A percentile compares a stretch with the other conserved stretches of the same genome.
Evolutionary conservation across 2,113 vertebrate genomes (phyloP).

Genomic region (Corynorhinus townsendii): DNA sequence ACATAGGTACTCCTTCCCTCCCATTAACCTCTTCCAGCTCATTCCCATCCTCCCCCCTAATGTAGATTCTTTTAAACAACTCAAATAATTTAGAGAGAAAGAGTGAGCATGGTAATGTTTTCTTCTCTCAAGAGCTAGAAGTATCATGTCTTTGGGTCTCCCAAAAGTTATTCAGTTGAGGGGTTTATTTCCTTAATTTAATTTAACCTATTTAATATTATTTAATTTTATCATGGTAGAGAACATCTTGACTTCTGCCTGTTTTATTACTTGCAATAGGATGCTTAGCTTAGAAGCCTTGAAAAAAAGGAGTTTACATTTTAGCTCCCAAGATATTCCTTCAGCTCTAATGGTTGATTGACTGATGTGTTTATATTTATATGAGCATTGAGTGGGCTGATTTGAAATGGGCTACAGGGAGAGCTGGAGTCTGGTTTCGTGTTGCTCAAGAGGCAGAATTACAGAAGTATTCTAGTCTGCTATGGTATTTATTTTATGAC

Average conservation of each 20-base stretch:
- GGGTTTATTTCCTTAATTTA: background rate
- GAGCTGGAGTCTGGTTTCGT: background rate
- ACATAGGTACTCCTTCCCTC: no score
- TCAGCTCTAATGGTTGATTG: background rate
- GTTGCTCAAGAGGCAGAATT: slow-evolving; percentile 5
- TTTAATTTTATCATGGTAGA: slow-evolving; percentile 8
- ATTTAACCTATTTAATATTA: background rate
- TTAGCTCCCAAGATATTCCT: slow-evolving; percentile 44
- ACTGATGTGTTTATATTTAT: background rate
- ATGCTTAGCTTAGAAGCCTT: background rate
- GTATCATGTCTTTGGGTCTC: slow-evolving; percentile 45
- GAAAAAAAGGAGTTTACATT: background rate
- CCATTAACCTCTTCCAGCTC: no score
- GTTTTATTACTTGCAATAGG: background rate
- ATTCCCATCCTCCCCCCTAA: slow-evolving; percentile 49
- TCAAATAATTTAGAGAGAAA: slow-evolving; percentile 66
- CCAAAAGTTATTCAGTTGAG: slow-evolving; percentile 37
- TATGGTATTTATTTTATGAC: slow-evolving; percentile 55
- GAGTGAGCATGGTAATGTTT: slow-evolving; percentile 47
- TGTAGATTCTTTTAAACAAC: slow-evolving; percentile 78
- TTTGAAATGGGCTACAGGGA: slow-evolving; percentile 13
- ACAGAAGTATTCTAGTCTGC: slow-evolving; percentile 26
- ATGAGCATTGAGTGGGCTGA: background rate
- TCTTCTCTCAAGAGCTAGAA: slow-evolving; percentile 69
- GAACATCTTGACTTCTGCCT: slow-evolving; percentile 5